Conservation (phyloP, 1,140 invertebrate genomes). For the Aphidius ervi region DNA sequence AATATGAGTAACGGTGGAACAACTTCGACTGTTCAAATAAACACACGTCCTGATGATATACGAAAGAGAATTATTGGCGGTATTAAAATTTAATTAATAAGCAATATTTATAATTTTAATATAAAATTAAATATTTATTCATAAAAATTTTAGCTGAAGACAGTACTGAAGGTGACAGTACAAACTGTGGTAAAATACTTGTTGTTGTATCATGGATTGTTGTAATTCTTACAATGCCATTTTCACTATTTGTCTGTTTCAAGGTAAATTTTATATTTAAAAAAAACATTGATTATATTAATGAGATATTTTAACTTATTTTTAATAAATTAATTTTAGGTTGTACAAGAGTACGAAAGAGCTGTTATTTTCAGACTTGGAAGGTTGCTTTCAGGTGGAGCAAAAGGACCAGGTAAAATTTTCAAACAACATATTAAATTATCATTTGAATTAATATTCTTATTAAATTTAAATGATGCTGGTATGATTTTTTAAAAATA, state of each 20-base stretch:
- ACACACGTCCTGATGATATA: constrained; percentile 42
- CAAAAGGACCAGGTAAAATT: constrained; percentile 77
- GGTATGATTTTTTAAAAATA: no score
- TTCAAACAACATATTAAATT: no score
- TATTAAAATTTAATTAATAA: constrained; percentile 6
- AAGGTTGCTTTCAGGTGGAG: constrained; percentile 78
- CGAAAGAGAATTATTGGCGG: constrained; percentile 40
- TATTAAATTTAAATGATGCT: no score
- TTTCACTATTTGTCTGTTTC: constrained; percentile 91
- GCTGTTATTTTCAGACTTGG: constrained; percentile 88
- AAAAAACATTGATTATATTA: no score
- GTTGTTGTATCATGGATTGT: constrained; percentile 81
- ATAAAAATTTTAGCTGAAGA: not conserved
- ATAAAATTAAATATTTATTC: no score
- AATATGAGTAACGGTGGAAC: no score
- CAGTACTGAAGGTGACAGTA: constrained; percentile 59
- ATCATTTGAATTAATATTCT: no score
- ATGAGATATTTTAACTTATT: no score
- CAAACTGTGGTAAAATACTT: constrained; percentile 83
- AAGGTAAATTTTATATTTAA: constrained; percentile 67
- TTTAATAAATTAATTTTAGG: constrained; percentile 55
- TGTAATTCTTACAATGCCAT: constrained; percentile 86
- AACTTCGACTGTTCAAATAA: constrained; percentile 36
- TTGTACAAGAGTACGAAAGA: constrained; percentile 86
- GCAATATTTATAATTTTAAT: not conserved